Evolutionary conservation across 2,888 invertebrate species (phyloP).

Genomic region (Anagyrus pseudococci): DNA sequence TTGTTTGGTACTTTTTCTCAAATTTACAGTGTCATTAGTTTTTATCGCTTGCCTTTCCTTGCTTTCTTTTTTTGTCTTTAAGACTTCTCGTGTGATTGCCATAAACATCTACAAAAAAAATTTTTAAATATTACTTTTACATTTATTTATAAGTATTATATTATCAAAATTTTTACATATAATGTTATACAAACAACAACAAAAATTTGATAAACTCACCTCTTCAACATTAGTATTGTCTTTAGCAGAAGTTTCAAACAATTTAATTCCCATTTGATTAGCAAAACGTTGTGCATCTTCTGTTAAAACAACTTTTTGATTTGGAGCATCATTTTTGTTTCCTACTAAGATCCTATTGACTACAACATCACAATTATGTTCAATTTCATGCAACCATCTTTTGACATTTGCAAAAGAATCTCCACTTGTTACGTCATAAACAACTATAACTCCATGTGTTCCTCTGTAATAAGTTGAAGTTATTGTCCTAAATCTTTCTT

Average conservation of each 20-base stretch:
- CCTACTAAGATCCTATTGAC: slow-evolving; percentile 98
- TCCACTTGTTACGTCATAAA: slow-evolving; percentile 98
- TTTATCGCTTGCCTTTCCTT: slow-evolving; percentile 77
- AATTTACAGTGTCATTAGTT: slow-evolving; percentile 73
- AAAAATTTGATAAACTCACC: slow-evolving; percentile 69
- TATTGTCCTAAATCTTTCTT: slow-evolving; percentile 96
- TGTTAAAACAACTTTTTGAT: slow-evolving; percentile 93
- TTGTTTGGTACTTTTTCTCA: slow-evolving; percentile 72
- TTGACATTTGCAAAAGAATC: slow-evolving; percentile 99
- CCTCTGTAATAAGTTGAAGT: slow-evolving; percentile 99
- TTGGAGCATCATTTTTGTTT: slow-evolving; percentile 95
- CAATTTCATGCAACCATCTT: slow-evolving; percentile 98
- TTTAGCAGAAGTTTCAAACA: slow-evolving; percentile 99
- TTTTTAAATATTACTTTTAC: background rate
- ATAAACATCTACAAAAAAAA: slow-evolving; percentile 70
- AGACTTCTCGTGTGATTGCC: slow-evolving; percentile 79
- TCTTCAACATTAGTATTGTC: slow-evolving; percentile 99
- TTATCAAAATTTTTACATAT: background rate
- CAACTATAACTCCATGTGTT: slow-evolving; percentile 99
- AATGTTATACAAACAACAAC: background rate
- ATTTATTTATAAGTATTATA: background rate
- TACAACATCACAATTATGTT: slow-evolving; percentile 98
- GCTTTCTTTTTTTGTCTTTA: slow-evolving; percentile 83
- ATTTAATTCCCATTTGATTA: slow-evolving; percentile 94
- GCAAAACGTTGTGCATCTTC: slow-evolving; percentile 98